A percentile compares a stretch with the other conserved stretches of the same genome.
These are phyloP conservation scores for Polypedilum pembai DNA, from an alignment of 1,140 invertebrate genomes.

Conservation along the genomic window DNA sequence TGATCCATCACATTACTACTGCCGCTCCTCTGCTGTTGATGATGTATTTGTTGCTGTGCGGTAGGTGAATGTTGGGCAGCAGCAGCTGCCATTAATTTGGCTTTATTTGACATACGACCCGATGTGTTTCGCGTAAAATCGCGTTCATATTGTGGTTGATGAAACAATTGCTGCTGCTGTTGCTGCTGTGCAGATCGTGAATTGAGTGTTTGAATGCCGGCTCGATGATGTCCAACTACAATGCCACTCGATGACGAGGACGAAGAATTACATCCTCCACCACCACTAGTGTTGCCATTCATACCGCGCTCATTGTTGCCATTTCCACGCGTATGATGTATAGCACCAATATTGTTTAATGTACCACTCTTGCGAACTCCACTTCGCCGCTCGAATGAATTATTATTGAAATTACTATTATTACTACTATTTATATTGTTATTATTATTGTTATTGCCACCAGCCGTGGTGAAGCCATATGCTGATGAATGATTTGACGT, in stretches of 20 bases:
- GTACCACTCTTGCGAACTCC: slow-evolving; percentile 41
- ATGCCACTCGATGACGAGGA: slow-evolving; percentile 22
- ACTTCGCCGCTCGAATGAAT: slow-evolving; percentile 39
- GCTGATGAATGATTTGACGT: slow-evolving; percentile 39
- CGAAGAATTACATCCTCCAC: slow-evolving; percentile 23
- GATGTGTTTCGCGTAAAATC: slow-evolving; percentile 21
- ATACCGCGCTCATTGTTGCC: slow-evolving; percentile 17
- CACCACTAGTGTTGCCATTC: slow-evolving; percentile 30
- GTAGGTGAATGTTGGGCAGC: background rate
- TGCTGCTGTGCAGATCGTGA: slow-evolving; percentile 1
- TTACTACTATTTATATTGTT: background rate
- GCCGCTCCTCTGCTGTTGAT: slow-evolving; percentile 2
- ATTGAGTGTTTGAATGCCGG: slow-evolving; percentile 15
- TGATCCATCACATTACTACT: slow-evolving; percentile 26
- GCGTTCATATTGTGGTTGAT: slow-evolving; percentile 22
- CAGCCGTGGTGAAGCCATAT: background rate
- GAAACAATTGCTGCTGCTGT: slow-evolving; percentile 19
- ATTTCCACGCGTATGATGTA: background rate
- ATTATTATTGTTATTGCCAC: background rate
- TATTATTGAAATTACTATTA: slow-evolving; percentile 33
- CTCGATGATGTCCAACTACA: slow-evolving; percentile 25
- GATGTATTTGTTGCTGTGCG: slow-evolving; percentile 25
- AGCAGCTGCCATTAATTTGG: background rate
- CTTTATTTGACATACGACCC: slow-evolving; percentile 24
- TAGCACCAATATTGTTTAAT: slow-evolving; percentile 36